Conservation (phyloP, 2,888 invertebrate genomes). For the Hypercompe scribonia region DNA sequence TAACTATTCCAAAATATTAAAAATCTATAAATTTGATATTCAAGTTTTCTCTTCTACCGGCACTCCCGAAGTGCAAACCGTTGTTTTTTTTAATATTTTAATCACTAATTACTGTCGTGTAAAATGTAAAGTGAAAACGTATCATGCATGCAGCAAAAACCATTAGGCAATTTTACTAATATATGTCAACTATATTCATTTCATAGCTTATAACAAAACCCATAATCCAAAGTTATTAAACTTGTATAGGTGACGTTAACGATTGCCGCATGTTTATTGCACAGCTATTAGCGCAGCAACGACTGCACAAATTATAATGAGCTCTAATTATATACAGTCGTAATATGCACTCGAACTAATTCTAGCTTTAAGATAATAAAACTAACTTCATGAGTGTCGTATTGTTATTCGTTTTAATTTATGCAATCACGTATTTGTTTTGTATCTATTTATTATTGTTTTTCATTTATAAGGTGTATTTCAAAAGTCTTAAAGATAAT, state of each 20-base stretch:
- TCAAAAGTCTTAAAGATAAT: too few species aligned
- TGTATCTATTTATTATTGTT: not conserved
- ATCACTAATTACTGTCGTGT: not conserved
- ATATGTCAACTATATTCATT: conserved; percentile 1
- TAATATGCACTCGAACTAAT: conserved; percentile 4
- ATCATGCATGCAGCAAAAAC: not conserved
- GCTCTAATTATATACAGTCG: conserved; percentile 27
- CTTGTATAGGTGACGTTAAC: conserved; percentile 27
- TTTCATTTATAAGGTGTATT: not conserved
- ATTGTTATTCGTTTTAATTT: not conserved
- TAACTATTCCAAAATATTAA: too few species aligned
- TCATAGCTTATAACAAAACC: conserved; percentile 18
- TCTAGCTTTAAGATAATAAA: not conserved
- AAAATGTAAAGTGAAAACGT: not conserved
- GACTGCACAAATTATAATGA: conserved; percentile 29
- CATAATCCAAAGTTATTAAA: conserved; percentile 33
- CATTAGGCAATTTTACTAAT: not conserved
- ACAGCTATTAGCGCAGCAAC: conserved; percentile 35
- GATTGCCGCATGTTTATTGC: conserved; percentile 32
- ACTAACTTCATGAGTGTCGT: not conserved
- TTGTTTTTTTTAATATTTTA: too few species aligned
- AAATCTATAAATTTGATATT: too few species aligned
- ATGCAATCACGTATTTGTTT: not conserved
- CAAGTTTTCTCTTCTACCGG: too few species aligned
- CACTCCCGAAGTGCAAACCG: too few species aligned